Evolutionary conservation across 2,888 invertebrate genomes (phyloP).

Genomic region (Adelognathus sp.): DNA sequence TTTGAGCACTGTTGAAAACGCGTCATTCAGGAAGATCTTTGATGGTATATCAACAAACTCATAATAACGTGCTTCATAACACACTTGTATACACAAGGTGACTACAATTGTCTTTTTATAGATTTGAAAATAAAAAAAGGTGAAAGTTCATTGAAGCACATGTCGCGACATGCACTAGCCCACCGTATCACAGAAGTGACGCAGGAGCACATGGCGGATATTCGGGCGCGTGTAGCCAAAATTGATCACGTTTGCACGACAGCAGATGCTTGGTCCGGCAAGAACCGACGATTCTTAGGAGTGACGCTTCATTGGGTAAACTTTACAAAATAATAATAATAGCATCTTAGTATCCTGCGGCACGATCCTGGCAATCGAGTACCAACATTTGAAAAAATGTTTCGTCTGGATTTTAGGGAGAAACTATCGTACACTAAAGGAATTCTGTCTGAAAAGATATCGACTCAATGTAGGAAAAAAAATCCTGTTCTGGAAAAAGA

Average conservation of each 20-base stretch:
- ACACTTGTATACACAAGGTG: no score
- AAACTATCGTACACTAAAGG: no score
- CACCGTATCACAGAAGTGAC: not conserved
- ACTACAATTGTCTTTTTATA: not conserved
- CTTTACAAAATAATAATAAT: not conserved
- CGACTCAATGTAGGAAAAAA: no score
- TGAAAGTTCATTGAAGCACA: not conserved
- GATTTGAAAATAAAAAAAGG: not conserved
- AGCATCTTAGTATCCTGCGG: not conserved
- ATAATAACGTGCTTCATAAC: no score
- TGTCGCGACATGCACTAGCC: not conserved
- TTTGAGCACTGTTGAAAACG: slow-evolving; percentile 11
- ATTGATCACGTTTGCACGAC: slow-evolving; percentile 48
- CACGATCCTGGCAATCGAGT: not conserved
- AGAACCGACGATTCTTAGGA: slow-evolving; percentile 46
- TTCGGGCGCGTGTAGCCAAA: no score
- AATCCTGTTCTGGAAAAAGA: no score
- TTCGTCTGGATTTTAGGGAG: no score
- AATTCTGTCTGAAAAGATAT: no score
- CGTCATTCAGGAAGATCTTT: slow-evolving; percentile 30
- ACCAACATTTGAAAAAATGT: not conserved
- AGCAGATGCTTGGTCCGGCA: slow-evolving; percentile 42
- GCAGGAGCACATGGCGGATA: no score
- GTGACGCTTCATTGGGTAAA: slow-evolving; percentile 53
- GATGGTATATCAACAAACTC: no score